These are phyloP conservation scores for Ganaspis sp. DNA, from an alignment of 1,140 invertebrate genomes.

Conservation along the genomic window DNA sequence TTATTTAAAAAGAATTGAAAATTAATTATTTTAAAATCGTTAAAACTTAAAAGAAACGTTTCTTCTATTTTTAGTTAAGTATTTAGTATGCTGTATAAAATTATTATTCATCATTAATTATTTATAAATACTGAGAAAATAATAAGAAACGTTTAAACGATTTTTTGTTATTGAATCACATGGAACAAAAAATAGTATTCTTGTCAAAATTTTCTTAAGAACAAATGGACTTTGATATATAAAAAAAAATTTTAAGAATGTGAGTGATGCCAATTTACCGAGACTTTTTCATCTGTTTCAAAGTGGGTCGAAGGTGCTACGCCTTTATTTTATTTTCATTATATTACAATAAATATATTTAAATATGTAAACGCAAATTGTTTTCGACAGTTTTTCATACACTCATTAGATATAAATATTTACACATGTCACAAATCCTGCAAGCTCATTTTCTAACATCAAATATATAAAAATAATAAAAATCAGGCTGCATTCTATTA, in stretches of 20 bases:
- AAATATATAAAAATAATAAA: neutral
- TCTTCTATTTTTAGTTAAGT: too few relatives aligned
- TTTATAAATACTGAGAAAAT: too few relatives aligned
- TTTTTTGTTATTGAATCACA: too few relatives aligned
- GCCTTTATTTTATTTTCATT: slow-evolving; percentile 34
- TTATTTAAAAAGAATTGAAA: too few relatives aligned
- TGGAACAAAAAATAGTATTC: too few relatives aligned
- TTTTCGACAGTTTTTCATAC: neutral
- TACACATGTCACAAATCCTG: neutral
- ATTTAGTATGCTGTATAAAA: too few relatives aligned
- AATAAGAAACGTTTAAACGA: too few relatives aligned
- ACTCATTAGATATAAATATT: neutral
- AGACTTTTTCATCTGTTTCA: slow-evolving; percentile 40
- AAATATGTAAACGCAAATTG: slow-evolving; percentile 4
- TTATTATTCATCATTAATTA: too few relatives aligned
- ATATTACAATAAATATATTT: slow-evolving; percentile 34
- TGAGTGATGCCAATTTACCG: slow-evolving; percentile 30
- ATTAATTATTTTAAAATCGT: too few relatives aligned
- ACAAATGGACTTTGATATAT: neutral
- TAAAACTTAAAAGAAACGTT: too few relatives aligned
- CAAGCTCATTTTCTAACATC: neutral
- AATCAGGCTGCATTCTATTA: slow-evolving; percentile 8
- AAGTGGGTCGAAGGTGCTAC: slow-evolving; percentile 71
- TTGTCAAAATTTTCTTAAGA: too few relatives aligned
- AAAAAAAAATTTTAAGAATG: neutral